A percentile compares a stretch with the other conserved stretches of the same genome.
These are phyloP conservation scores for Phylloscopus whistleri DNA, from an alignment of 2,113 vertebrate genomes.

Conservation along the genomic window DNA sequence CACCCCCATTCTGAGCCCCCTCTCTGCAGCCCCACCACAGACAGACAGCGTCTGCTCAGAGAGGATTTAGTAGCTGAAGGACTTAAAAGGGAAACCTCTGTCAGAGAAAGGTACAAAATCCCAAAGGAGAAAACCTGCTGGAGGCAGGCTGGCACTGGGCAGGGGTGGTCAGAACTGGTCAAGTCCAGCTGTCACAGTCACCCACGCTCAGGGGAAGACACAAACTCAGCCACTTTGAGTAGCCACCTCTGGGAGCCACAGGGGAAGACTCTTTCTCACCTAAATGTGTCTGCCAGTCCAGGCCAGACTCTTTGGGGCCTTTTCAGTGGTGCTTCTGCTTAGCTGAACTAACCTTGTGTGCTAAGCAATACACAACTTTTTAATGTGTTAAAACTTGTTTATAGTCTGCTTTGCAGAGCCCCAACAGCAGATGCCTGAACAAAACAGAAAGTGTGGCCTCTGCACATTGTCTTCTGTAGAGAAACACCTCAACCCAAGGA, in stretches of 20 bases:
- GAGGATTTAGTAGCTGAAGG: not conserved
- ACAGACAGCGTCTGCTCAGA: not conserved
- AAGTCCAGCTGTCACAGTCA: not conserved
- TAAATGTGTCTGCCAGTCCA: not conserved
- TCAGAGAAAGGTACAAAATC: not conserved
- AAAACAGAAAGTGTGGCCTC: not conserved
- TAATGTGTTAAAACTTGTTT: rapidly evolving
- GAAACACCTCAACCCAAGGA: not conserved
- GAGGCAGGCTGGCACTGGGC: not conserved
- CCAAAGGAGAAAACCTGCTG: not conserved
- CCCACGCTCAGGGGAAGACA: not conserved
- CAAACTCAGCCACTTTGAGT: rapidly evolving
- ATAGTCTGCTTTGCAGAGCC: not conserved
- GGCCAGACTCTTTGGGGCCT: not conserved
- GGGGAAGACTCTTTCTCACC: not conserved
- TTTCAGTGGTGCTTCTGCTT: rapidly evolving
- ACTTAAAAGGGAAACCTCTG: not conserved
- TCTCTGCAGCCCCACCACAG: not conserved
- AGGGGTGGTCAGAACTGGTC: not conserved
- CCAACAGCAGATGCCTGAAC: rapidly evolving
- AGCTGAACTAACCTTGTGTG: rapidly evolving
- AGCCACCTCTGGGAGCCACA: not conserved
- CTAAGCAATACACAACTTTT: not conserved
- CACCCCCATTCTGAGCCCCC: rapidly evolving
- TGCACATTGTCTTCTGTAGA: not conserved